Evolutionary conservation across 2,888 invertebrate species (phyloP), one percentile per base, ranked within the genome.

Genomic region (Plebejus anna): DNA sequence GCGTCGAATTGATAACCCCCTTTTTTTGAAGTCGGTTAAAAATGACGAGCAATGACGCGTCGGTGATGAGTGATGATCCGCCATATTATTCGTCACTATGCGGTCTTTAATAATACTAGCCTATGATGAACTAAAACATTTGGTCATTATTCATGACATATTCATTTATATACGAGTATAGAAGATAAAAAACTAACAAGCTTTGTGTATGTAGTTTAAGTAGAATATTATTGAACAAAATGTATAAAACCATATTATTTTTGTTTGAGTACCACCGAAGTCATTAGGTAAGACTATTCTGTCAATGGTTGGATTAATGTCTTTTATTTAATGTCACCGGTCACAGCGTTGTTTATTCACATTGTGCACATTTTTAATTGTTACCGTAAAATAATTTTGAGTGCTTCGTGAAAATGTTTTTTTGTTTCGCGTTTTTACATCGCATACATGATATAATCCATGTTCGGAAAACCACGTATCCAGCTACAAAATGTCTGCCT

Each of bases 191-290:
- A 32, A 32, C 32, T 32, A 32, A 32, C 32, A 2, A 42, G 1
- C 32, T 32, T 32, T 32, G 32, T 32, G 32, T 42, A 7, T 32
- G 32, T 42, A 7, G 7, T 7, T 42, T 42, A 42, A 13, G 2
- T 28, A 59, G 28, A 28, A 16, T 28, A 66, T 28, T 9, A 42
- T 42, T 42, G 9, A 42, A 42, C 2, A 42, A 7, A 7, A 6
- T 7, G 9, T 47, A 9, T 47, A 47, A 47, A 47, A 9, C 9
- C 1, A 38, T 42, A 59, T 42, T 47, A 11, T 61, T 75, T 55
- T 75, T 36, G n/a, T 75, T 75, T 59, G 59, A 42, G 72, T 32
- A 6, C 51, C 42, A 51, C 72, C 72, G 72, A 72, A n/a, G 72
- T 4, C 13, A 32, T 4, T 72, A 72, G 72, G 72, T 72, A 72